Base-by-base conservation (phyloP, 2,888 invertebrate species). In the Thereva unica region DNA sequence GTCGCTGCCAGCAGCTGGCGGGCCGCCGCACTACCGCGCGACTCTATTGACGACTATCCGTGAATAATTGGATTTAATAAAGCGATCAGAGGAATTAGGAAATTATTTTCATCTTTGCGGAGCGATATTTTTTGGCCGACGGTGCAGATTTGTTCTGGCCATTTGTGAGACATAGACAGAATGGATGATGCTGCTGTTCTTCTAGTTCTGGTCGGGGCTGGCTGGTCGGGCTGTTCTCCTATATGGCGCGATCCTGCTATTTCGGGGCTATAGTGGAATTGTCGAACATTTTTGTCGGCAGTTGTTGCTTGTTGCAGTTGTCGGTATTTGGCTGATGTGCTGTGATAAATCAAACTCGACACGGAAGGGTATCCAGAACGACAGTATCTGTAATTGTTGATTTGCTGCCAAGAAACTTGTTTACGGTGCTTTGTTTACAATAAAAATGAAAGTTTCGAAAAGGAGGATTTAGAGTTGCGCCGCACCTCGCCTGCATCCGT, bases 11-110 rank as follows among this genome's bases (percentile, higher is more conserved):
- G 68, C 63, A 61, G 66, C 23, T 23, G 23, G 23, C 23, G 1
- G 2, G 23, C 2, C 23, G 23, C 23, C 2, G 2, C 2, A 23
- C 23, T 23, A 23, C 23, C 23, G 68, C 68, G 65, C 10, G 54
- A 68, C 53, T 54, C 66, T 66, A 68, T 68, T 68, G 68, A 68
- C 66, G 63, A 66, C 64, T 66, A 64, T 52, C 66, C 66, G 47
- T 68, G 64, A 68, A 68, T 68, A 68, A 68, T 68, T 68, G 68
- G 66, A 68, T 68, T 68, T 68, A 68, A 68, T 68, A 68, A 68
- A 68, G 68, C 68, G 66, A 68, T 68, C 68, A 66, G 64, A 66
- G 68, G 52, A 64, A 63, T 68, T 56, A 64, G 66, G 59, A 59
- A 59, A 59, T 59, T 59, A 59, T 59, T 47, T 59, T 59, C 49